phyloP scores from a whole-genome alignment of 2,113 vertebrate species.

The Sinocyclocheilus anophthalmus region DNA sequence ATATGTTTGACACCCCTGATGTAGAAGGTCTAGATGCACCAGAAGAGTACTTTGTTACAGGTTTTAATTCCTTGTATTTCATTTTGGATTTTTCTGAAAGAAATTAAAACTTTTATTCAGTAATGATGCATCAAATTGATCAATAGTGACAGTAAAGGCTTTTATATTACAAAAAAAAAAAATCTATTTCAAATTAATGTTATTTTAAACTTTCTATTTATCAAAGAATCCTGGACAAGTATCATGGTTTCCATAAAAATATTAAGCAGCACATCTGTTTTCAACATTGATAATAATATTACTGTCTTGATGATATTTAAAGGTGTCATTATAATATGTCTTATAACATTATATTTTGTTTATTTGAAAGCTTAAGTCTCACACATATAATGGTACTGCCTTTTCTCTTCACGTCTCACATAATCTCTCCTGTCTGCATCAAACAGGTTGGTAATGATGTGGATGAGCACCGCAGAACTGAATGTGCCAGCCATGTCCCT shows the following conservation, averaged over 20 bases:
- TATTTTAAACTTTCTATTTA: background rate
- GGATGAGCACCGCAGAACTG: slow-evolving; percentile 72
- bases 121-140: background rate
- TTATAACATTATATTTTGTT: slow-evolving; percentile 31
- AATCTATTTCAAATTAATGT: background rate
- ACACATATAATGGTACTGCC: background rate
- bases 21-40: background rate
- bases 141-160: background rate
- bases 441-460: slow-evolving; percentile 79
- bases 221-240: background rate
- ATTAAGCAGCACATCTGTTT: background rate
- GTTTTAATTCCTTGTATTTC: background rate
- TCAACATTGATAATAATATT: background rate
- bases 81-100: background rate
- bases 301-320: background rate
- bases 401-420: background rate
- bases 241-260: background rate
- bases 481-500: slow-evolving; percentile 77
- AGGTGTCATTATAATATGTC: background rate
- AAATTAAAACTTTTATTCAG: background rate
- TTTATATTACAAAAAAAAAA: too few species aligned
- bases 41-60: background rate
- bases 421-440: slow-evolving; percentile 1
- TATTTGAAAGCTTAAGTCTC: background rate
- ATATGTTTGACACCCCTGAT: too few species aligned